phyloP scores from a whole-genome alignment of 2,888 invertebrate genomes.

The Heliconius ismenius region DNA sequence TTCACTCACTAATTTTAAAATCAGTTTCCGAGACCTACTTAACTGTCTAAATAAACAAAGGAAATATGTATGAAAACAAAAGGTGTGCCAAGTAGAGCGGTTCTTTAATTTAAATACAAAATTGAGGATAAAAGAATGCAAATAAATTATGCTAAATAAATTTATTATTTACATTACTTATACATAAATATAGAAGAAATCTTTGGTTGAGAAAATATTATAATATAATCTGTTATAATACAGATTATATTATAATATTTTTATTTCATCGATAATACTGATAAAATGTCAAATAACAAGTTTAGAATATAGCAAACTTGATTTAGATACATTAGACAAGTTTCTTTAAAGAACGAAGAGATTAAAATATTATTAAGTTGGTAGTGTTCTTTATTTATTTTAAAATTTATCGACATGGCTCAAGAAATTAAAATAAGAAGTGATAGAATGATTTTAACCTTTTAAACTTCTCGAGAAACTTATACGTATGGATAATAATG shows the following conservation, averaged over 20 bases:
- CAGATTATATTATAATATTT: too few relatives aligned
- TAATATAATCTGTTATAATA: too few relatives aligned
- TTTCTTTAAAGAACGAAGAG: background rate
- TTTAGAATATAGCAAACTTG: background rate
- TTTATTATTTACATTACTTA: background rate
- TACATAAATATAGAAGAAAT: too few relatives aligned
- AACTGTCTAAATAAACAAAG: constrained; percentile 23
- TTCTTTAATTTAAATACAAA: constrained; percentile 17
- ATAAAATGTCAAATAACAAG: background rate
- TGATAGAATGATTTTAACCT: background rate
- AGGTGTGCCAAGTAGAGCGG: constrained; percentile 29
- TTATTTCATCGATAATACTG: too few relatives aligned
- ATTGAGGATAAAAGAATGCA: background rate
- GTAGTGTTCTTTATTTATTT: background rate
- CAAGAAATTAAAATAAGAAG: background rate
- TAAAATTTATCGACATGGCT: background rate
- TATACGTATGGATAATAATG: background rate
- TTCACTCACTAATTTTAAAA: constrained; percentile 18
- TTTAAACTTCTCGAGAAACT: background rate
- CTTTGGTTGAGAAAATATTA: too few relatives aligned
- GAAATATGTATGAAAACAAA: constrained; percentile 29
- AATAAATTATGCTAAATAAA: background rate
- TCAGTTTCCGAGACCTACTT: constrained; percentile 27
- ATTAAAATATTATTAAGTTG: too few relatives aligned
- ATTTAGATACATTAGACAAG: too few relatives aligned